Conservation (phyloP, 2,888 invertebrate species). For the Lymantria dispar region DNA sequence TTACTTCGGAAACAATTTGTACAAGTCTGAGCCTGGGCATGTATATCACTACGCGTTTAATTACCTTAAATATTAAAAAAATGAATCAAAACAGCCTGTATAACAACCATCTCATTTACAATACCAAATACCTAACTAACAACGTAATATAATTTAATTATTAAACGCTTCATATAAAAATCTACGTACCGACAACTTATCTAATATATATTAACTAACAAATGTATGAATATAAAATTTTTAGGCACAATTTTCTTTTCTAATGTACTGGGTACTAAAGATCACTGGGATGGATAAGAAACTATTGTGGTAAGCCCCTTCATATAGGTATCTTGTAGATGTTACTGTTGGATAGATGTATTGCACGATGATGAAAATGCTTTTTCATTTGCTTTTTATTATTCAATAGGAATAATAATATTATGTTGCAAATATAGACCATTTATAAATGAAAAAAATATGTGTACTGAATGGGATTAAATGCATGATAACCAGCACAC, state of each 20-base stretch:
- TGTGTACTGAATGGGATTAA: too few species aligned
- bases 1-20: too few species aligned
- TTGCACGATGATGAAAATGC: not conserved
- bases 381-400: too few species aligned
- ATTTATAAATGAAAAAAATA: too few species aligned
- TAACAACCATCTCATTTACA: slow-evolving; percentile 8
- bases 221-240: slow-evolving; percentile 61
- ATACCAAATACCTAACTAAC: slow-evolving; percentile 47
- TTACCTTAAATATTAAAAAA: not conserved
- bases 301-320: slow-evolving; percentile 38
- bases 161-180: slow-evolving; percentile 69
- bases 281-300: slow-evolving; percentile 43
- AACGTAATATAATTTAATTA: slow-evolving; percentile 56
- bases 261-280: slow-evolving; percentile 53
- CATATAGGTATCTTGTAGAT: slow-evolving; percentile 14
- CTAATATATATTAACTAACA: slow-evolving; percentile 55
- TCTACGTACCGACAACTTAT: slow-evolving; percentile 60
- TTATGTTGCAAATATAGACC: too few species aligned
- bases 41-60: too few species aligned
- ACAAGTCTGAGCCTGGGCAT: too few species aligned
- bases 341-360: not conserved
- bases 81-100: not conserved
- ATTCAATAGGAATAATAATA: too few species aligned
- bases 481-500: too few species aligned
- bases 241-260: slow-evolving; percentile 68